Conservation (phyloP, 1,140 invertebrate species). For the Lepidotrigona ventralis region DNA sequence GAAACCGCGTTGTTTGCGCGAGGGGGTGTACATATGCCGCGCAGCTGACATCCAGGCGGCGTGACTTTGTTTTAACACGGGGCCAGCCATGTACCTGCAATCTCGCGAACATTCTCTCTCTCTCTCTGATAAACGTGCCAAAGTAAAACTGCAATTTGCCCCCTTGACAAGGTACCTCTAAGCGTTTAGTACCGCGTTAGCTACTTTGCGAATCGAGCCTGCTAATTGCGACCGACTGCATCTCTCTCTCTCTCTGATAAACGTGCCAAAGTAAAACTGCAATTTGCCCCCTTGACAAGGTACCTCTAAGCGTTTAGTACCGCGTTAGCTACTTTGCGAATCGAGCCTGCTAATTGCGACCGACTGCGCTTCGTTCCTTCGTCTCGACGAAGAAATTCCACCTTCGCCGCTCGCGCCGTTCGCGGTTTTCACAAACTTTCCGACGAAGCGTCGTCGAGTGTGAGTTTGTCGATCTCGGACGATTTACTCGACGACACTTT, state of each 20-base stretch:
- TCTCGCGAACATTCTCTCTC: constrained; percentile 17
- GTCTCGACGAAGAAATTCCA: constrained; percentile 13
- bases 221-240: constrained; percentile 30
- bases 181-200: neutral
- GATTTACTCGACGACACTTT: no score
- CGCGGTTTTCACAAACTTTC: neutral
- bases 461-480: no score
- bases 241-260: constrained; percentile 25
- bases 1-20: constrained; percentile 69
- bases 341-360: constrained; percentile 26
- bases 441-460: no score
- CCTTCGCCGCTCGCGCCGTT: neutral
- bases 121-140: constrained; percentile 42
- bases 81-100: constrained; percentile 39
- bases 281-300: constrained; percentile 46
- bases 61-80: constrained; percentile 38
- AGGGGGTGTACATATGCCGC: constrained; percentile 59
- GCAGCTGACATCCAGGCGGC: constrained; percentile 49
- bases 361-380: neutral
- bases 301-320: constrained; percentile 10
- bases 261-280: constrained; percentile 58
- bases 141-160: constrained; percentile 61
- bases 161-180: constrained; percentile 16
- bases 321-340: constrained; percentile 18
- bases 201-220: constrained; percentile 24